Percentiles rank a stretch among this genome's conserved stretches.
phyloP scores from a whole-genome alignment of 1,140 invertebrate species.

The Drosophila leontia region DNA sequence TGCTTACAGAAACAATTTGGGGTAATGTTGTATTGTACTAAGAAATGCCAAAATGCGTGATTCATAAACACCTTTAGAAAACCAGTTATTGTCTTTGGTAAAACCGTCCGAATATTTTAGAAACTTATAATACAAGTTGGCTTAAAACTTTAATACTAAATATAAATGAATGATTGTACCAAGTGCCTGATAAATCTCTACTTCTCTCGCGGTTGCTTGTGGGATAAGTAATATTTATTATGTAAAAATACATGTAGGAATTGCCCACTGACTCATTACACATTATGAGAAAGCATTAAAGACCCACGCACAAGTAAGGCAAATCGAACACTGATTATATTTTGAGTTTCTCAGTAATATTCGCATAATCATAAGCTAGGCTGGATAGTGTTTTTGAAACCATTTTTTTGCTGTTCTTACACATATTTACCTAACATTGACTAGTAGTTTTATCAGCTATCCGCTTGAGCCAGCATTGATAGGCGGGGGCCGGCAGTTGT shows the following conservation, averaged over 20 bases:
- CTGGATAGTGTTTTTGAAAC: not conserved
- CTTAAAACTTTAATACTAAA: not conserved
- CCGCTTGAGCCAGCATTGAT: conserved; percentile 9
- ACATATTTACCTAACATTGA: conserved; percentile 31
- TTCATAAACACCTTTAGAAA: not conserved
- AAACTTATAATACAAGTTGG: not conserved
- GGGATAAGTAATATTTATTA: not conserved
- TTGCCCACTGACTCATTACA: conserved; percentile 10
- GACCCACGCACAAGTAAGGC: not conserved
- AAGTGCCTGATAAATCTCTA: not conserved
- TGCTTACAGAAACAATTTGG: not conserved
- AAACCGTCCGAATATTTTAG: not conserved
- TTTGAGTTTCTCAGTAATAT: not conserved
- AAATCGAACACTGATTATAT: not conserved
- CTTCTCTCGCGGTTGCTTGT: not conserved
- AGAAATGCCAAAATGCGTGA: conserved; percentile 1
- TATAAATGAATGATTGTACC: not conserved
- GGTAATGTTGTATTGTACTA: not conserved
- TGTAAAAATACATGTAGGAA: not conserved
- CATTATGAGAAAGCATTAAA: not conserved
- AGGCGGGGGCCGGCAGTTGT: conserved; percentile 9
- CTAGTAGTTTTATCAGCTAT: conserved; percentile 25
- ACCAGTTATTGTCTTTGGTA: not conserved
- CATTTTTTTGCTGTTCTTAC: conserved; percentile 5
- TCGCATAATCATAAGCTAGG: not conserved